Percentiles rank a stretch among this genome's conserved stretches.
These are phyloP conservation scores for Masticophis lateralis DNA, from an alignment of 2,797 vertebrate genomes.

Conservation along the genomic window DNA sequence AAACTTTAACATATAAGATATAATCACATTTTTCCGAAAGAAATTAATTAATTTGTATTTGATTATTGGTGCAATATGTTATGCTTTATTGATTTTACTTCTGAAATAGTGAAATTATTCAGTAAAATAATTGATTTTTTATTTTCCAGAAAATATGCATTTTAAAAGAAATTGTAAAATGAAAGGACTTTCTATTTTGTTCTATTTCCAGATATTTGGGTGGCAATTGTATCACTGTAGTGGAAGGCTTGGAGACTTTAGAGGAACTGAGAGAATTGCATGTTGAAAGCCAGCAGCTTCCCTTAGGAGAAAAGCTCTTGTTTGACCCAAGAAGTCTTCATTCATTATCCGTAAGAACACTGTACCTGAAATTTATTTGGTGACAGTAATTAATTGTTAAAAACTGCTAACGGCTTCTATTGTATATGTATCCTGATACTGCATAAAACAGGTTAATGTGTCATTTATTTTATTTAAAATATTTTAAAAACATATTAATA, in stretches of 20 bases:
- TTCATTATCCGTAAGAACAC: slow-evolving; percentile 83
- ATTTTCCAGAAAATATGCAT: not conserved
- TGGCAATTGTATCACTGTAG: slow-evolving; percentile 86
- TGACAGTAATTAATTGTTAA: slow-evolving; percentile 9
- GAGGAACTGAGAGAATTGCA: slow-evolving; percentile 86
- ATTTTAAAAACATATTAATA: not conserved
- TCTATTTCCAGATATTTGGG: slow-evolving; percentile 84
- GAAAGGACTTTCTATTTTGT: slow-evolving; percentile 42
- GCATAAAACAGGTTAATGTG: not conserved
- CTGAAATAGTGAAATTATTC: not conserved
- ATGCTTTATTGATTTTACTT: not conserved
- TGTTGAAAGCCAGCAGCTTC: slow-evolving; percentile 88
- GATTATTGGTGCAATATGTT: not conserved
- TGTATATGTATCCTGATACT: not conserved
- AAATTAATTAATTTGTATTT: not conserved
- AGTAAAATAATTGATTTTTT: not conserved
- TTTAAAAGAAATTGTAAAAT: slow-evolving; percentile 30
- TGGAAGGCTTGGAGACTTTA: slow-evolving; percentile 88
- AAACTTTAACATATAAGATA: not conserved
- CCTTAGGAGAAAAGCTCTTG: slow-evolving; percentile 86
- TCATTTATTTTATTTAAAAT: not conserved
- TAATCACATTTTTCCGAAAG: not conserved
- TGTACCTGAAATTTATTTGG: slow-evolving; percentile 31
- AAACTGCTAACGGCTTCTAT: not conserved
- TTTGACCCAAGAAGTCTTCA: slow-evolving; percentile 87